Evolutionary conservation across 2,113 vertebrate species (phyloP).

Genomic region (Cyanoderma ruficeps): DNA sequence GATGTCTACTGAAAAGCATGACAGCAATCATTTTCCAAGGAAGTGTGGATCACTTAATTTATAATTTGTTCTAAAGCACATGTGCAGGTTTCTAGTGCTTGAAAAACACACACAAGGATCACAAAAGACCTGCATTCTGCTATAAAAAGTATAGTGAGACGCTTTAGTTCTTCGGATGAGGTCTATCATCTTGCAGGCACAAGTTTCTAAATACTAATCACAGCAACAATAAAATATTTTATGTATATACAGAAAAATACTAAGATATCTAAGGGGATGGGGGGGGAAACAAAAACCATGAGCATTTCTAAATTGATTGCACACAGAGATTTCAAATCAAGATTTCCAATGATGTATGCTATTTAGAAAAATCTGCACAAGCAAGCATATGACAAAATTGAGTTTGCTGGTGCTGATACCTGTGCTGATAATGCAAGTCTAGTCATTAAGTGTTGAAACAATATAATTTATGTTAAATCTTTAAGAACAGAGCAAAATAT

Average conservation of each 20-base stretch:
- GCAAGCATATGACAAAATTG: neutral
- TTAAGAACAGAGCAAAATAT: neutral
- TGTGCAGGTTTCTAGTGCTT: neutral
- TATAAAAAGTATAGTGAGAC: neutral
- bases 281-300: neutral
- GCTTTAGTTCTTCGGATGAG: neutral
- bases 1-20: neutral
- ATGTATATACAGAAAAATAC: conserved; percentile 40
- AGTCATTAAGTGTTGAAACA: neutral
- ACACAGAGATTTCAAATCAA: conserved; percentile 36
- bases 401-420: neutral
- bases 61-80: neutral
- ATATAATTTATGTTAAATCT: neutral
- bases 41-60: neutral
- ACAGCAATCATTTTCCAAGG: neutral
- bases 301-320: conserved; percentile 10
- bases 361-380: neutral
- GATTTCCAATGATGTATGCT: neutral
- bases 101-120: neutral
- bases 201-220: conserved; percentile 29
- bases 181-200: neutral
- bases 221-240: neutral
- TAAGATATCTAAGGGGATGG: neutral
- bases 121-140: neutral
- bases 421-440: neutral